Percentiles rank a stretch among this genome's conserved stretches.
These are phyloP conservation scores for Myotis davidii DNA, from an alignment of 2,113 vertebrate species.

Conservation along the genomic window DNA sequence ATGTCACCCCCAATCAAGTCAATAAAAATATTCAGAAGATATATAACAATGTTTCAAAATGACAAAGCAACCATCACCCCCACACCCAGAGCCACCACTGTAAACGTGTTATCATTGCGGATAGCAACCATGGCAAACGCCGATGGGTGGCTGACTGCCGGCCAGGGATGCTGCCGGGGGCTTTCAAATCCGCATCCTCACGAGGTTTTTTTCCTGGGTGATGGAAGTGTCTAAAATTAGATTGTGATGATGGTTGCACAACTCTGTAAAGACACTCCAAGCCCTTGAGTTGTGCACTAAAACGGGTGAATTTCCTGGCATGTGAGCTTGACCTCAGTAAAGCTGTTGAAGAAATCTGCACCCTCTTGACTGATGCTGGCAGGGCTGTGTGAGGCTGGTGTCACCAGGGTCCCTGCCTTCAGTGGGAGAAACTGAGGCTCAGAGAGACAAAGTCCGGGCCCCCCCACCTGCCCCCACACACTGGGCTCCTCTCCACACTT, in stretches of 20 bases:
- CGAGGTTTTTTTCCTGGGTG: not conserved
- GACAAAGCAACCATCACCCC: not conserved
- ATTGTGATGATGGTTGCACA: not conserved
- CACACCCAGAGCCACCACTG: not conserved
- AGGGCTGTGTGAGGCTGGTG: no score
- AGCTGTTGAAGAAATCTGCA: not conserved
- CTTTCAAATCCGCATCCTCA: not conserved
- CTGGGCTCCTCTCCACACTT: not conserved
- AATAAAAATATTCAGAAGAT: not conserved
- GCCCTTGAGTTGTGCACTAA: not conserved
- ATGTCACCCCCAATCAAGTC: not conserved
- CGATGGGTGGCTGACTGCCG: not conserved
- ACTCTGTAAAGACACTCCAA: slow-evolving; percentile 9
- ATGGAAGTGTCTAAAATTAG: slow-evolving; percentile 59
- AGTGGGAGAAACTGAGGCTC: not conserved
- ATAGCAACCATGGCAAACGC: accelerated
- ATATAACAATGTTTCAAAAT: not conserved
- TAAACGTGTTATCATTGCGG: not conserved
- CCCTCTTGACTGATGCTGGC: not conserved
- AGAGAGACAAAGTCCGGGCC: not conserved
- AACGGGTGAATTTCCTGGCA: not conserved
- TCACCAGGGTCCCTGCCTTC: not conserved
- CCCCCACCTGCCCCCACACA: not conserved
- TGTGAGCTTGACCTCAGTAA: not conserved
- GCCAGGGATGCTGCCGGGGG: not conserved